Evolutionary conservation across 2,888 invertebrate species (phyloP).

Genomic region (Clivina fossor): DNA sequence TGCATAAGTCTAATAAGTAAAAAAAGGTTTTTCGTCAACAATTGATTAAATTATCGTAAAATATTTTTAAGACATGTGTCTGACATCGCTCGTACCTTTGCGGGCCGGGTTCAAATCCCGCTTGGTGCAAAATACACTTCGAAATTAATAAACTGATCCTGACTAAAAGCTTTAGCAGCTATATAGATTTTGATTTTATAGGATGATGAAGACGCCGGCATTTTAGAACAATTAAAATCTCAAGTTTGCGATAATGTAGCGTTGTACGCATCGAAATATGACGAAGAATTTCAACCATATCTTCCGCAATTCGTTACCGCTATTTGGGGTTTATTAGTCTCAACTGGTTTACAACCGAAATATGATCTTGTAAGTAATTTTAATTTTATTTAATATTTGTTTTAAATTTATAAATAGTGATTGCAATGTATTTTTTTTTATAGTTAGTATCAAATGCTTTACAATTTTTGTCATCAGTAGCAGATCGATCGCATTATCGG

Average conservation of each 20-base stretch:
- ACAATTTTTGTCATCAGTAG: conserved; percentile 92
- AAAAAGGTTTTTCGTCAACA: no score
- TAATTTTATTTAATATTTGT: conserved; percentile 8
- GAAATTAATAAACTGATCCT: no score
- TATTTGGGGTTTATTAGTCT: conserved; percentile 88
- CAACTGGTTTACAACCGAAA: conserved; percentile 82
- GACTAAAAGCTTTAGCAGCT: conserved; percentile 32
- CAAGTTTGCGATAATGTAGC: conserved; percentile 96
- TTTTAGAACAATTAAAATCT: conserved; percentile 87
- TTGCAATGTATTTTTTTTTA: conserved; percentile 43
- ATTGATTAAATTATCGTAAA: no score
- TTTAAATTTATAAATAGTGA: conserved; percentile 6
- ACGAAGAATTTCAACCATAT: conserved; percentile 92
- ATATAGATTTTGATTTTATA: conserved; percentile 48
- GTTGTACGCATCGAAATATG: conserved; percentile 95
- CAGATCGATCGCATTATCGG: conserved; percentile 86
- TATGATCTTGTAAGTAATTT: conserved; percentile 76
- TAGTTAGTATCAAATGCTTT: conserved; percentile 95
- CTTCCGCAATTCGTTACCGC: conserved; percentile 91
- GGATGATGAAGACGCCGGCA: conserved; percentile 83
- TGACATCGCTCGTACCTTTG: no score
- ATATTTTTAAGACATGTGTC: no score
- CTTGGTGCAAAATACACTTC: no score
- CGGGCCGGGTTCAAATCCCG: no score
- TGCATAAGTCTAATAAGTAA: no score